Evolutionary conservation across 2,113 vertebrate species (phyloP).

Genomic region (Caracal caracal): DNA sequence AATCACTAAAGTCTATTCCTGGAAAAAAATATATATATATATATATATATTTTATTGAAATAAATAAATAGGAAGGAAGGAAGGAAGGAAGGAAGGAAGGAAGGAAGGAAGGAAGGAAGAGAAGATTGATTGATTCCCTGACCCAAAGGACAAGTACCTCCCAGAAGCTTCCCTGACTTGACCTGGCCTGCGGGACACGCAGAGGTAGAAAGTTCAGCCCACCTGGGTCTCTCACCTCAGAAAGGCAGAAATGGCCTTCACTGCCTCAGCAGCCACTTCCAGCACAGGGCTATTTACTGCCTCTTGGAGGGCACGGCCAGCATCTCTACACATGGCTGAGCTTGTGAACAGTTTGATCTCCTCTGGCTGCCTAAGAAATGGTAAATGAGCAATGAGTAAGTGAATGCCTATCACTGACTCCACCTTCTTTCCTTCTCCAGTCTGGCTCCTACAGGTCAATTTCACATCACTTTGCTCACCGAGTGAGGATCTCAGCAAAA

Average conservation of each 20-base stretch:
- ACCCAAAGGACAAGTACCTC: neutral
- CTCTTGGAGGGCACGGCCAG: constrained; percentile 86
- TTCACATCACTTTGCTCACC: constrained; percentile 83
- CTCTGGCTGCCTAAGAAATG: constrained; percentile 89
- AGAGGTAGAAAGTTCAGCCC: neutral
- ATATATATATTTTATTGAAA: too few species aligned
- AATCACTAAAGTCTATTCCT: too few species aligned
- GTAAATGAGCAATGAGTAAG: neutral
- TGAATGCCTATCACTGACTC: neutral
- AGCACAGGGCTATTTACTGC: constrained; percentile 89
- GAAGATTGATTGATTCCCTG: neutral
- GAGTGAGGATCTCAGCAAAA: constrained; percentile 92
- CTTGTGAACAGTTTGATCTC: constrained; percentile 92
- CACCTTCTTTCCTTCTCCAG: neutral
- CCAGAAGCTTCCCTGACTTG: neutral
- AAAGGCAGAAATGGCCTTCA: constrained; percentile 88
- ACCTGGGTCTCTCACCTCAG: constrained; percentile 86
- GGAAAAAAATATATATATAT: too few species aligned
- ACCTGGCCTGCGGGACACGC: accelerated
- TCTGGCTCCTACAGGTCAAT: neutral
- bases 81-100: too few species aligned
- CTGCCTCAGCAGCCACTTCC: constrained; percentile 90
- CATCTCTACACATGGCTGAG: constrained; percentile 86
- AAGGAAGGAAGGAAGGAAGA: accelerated
- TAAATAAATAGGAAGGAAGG: too few species aligned